Conservation (phyloP, 2,888 invertebrate species). For the Eustalomyia histrio region DNA sequence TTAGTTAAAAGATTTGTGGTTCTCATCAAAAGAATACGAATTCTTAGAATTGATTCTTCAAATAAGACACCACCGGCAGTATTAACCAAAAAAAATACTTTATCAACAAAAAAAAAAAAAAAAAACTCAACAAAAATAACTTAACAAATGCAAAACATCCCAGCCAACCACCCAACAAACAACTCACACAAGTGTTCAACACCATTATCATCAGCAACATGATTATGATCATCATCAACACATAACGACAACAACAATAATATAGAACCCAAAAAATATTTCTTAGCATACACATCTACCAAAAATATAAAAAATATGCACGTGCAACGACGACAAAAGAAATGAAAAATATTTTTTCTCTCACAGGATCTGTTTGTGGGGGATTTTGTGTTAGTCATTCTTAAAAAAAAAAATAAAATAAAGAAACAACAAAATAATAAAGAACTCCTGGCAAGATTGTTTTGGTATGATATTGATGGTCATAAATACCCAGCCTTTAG, state of each 20-base stretch:
- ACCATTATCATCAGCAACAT: constrained; percentile 32
- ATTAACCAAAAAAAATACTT: constrained; percentile 42
- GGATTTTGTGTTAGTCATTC: constrained; percentile 46
- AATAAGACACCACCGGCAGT: constrained; percentile 59
- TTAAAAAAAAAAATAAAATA: constrained; percentile 20
- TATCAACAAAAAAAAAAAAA: constrained; percentile 22
- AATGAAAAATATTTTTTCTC: constrained; percentile 39
- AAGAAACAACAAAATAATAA: constrained; percentile 37
- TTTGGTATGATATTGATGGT: constrained; percentile 56
- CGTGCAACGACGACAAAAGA: constrained; percentile 54
- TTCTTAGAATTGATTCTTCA: constrained; percentile 62
- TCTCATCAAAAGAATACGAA: constrained; percentile 52
- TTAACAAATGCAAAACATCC: constrained; percentile 58
- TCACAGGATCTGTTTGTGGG: constrained; percentile 59
- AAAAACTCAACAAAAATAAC: constrained; percentile 46
- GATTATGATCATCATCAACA: constrained; percentile 17
- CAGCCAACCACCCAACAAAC: constrained; percentile 25
- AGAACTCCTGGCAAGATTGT: constrained; percentile 64
- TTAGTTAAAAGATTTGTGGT: constrained; percentile 41
- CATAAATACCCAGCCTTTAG: constrained; percentile 50
- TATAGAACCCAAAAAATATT: constrained; percentile 30
- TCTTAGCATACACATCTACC: constrained; percentile 27
- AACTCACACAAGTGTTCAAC: constrained; percentile 64
- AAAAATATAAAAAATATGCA: constrained; percentile 32
- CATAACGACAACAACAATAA: not conserved